Base-by-base conservation (phyloP, 2,888 invertebrate species). In the Pristionchus japonicus region DNA sequence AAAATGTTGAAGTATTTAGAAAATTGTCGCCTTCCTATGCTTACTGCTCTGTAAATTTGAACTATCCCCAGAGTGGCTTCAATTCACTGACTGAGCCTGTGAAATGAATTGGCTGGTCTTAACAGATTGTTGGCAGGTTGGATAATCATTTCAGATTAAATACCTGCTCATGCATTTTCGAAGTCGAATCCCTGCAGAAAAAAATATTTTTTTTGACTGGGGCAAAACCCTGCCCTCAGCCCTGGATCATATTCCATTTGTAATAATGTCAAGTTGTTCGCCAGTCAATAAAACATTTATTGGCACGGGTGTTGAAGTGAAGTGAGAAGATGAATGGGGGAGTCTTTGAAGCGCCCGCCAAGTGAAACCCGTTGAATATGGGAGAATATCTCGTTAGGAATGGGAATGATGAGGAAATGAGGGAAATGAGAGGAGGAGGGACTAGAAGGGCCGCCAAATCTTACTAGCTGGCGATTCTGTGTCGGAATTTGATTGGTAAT, bases 201-300 rank as follows among this genome's bases (percentile, higher is more conserved):
- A n/a, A n/a, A n/a, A n/a, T n/a, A n/a, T n/a, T n/a, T n/a, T n/a
- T n/a, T n/a, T n/a, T n/a, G n/a, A n/a, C n/a, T n/a, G n/a, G n/a
- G n/a, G n/a, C n/a, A n/a, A n/a, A n/a, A n/a, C n/a, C 31, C 31
- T 34, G 17, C 64, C 64, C 64, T 64, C 64, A 64, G 9, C 31
- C 31, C 64, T 9, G n/a, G n/a, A 6, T 64, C 31, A 64, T 49
- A 61, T 34, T 37, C 37, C 40, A 27, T 84, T 84, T 84, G 84
- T 61, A 61, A 84, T 84, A 84, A 84, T 84, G 84, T 61, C 57
- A 61, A 20, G 61, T 84, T 61, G 84, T 84, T 61, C 49, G 61
- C 27, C 49, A 84, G 37, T 31, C 84, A 61, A 84, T 84, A 84
- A 84, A 82, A 37, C 84, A 61, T 84, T 84, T 84, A 84, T 84